These are phyloP conservation scores for Lottia scabra DNA, from an alignment of 2,888 invertebrate genomes.

Conservation along the genomic window DNA sequence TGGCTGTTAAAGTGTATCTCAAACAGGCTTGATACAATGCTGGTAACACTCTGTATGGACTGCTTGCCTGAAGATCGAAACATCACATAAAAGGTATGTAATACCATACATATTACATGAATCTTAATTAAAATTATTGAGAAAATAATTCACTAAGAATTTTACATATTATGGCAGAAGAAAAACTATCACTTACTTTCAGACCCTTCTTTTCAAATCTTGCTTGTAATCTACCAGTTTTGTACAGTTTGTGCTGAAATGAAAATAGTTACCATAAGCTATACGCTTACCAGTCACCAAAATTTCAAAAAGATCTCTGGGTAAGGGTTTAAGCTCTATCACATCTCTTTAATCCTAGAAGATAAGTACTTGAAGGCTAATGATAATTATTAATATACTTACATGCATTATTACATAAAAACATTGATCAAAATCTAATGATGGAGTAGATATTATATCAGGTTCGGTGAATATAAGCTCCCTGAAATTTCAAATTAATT, in stretches of 20 bases:
- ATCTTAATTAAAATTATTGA: no score
- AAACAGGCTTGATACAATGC: slow-evolving; percentile 57
- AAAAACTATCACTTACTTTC: slow-evolving; percentile 33
- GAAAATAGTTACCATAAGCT: no score
- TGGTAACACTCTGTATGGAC: slow-evolving; percentile 47
- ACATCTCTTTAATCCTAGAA: no score
- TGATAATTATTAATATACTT: slow-evolving; percentile 15
- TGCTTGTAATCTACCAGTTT: slow-evolving; percentile 52
- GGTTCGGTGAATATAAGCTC: slow-evolving; percentile 64
- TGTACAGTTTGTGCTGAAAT: slow-evolving; percentile 45
- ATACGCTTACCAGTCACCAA: no score
- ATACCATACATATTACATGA: no score
- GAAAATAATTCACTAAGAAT: no score
- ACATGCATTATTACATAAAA: slow-evolving; percentile 58
- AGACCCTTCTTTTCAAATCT: slow-evolving; percentile 53
- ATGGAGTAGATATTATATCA: slow-evolving; percentile 59
- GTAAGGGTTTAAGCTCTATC: no score
- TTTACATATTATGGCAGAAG: no score
- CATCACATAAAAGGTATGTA: no score
- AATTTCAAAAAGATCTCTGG: no score
- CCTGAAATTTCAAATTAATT: slow-evolving; percentile 34
- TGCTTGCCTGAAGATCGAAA: slow-evolving; percentile 40
- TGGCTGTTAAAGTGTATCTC: slow-evolving; percentile 55
- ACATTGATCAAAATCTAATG: slow-evolving; percentile 42
- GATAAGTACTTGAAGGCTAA: neutral